A percentile compares a stretch with the other conserved stretches of the same genome.
phyloP scores from a whole-genome alignment of 2,888 invertebrate genomes.

The Ophion ventricosus region DNA sequence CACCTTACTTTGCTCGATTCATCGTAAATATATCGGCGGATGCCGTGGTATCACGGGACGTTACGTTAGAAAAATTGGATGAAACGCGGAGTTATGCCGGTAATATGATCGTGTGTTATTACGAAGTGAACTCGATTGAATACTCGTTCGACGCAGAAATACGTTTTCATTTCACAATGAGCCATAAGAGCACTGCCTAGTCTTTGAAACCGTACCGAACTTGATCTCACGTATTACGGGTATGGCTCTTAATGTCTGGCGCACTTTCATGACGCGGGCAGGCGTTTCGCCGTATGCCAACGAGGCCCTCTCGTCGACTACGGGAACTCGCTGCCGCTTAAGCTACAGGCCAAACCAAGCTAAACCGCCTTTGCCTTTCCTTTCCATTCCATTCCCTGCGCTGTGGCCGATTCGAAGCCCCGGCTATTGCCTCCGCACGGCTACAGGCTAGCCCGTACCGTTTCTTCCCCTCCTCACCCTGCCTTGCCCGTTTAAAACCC shows the following conservation, averaged over 20 bases:
- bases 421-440: constrained; percentile 57
- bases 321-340: constrained; percentile 59
- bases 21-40: not conserved
- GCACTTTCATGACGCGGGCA: constrained; percentile 65
- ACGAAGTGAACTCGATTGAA: not conserved
- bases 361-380: constrained; percentile 67
- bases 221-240: constrained; percentile 20
- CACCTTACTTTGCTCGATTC: constrained; percentile 5
- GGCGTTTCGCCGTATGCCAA: constrained; percentile 56
- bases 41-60: not conserved
- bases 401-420: constrained; percentile 42
- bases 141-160: not conserved
- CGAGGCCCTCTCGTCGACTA: constrained; percentile 64
- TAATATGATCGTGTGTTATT: not conserved
- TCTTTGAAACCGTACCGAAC: constrained; percentile 7
- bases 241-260: constrained; percentile 51
- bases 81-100: not conserved
- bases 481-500: constrained; percentile 36
- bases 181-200: not conserved
- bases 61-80: not conserved
- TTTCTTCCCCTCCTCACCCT: constrained; percentile 40
- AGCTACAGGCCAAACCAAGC: constrained; percentile 58
- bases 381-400: constrained; percentile 62
- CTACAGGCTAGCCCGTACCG: constrained; percentile 37
- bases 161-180: constrained; percentile 15